Evolutionary conservation across 2,888 invertebrate species (phyloP).

Genomic region (Limenitis camilla): DNA sequence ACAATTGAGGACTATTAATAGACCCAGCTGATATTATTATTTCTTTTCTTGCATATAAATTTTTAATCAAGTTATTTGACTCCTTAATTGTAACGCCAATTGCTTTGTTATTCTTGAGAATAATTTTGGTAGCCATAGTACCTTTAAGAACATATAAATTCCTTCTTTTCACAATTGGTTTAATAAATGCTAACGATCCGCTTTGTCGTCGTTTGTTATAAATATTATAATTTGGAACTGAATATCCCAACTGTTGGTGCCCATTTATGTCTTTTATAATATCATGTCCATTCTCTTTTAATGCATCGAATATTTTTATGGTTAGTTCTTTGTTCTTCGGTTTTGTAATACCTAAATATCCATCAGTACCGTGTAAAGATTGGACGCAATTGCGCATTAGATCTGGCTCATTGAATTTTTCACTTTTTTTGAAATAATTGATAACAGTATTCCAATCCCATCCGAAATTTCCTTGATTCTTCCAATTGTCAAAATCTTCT

Average conservation of each 20-base stretch:
- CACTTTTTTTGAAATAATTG: conserved; percentile 44
- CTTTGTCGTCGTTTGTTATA: conserved; percentile 36
- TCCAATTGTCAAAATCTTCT: conserved; percentile 80
- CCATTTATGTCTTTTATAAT: conserved; percentile 40
- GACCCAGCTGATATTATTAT: conserved; percentile 47
- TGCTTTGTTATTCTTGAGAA: conserved; percentile 30
- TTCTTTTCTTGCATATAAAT: conserved; percentile 35
- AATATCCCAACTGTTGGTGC: conserved; percentile 39
- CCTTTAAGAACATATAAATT: conserved; percentile 45
- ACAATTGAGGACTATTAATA: conserved; percentile 42
- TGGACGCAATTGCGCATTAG: conserved; percentile 37
- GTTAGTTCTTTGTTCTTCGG: conserved; percentile 43
- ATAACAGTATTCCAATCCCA: conserved; percentile 43
- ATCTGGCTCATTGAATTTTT: conserved; percentile 28
- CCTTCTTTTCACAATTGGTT: conserved; percentile 33
- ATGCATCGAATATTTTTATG: conserved; percentile 44
- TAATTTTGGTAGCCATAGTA: conserved; percentile 37
- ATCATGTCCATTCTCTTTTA: conserved; percentile 38
- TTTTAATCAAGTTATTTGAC: conserved; percentile 16
- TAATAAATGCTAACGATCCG: conserved; percentile 37
- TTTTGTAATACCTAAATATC: conserved; percentile 36
- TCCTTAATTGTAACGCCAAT: not conserved
- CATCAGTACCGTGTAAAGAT: conserved; percentile 35
- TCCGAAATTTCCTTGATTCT: conserved; percentile 72
- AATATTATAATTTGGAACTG: conserved; percentile 32